phyloP scores from a whole-genome alignment of 1,140 invertebrate species.

The Megathymus violae region DNA sequence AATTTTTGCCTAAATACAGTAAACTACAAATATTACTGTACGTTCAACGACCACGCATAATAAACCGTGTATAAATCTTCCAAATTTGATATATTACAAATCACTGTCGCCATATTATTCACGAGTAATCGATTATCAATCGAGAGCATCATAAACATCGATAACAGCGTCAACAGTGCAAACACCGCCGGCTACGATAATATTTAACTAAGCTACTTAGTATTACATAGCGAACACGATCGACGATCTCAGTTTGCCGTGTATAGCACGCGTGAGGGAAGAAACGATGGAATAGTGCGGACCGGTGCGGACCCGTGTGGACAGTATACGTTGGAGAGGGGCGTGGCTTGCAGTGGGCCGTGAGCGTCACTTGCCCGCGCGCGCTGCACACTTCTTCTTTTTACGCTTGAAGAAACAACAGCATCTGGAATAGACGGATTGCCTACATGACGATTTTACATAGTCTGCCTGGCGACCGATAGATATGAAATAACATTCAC shows the following conservation, averaged over 20 bases:
- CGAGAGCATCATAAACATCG: background rate
- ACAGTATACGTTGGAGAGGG: background rate
- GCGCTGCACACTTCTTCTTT: constrained; percentile 95
- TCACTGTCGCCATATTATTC: background rate
- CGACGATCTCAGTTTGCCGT: constrained; percentile 7
- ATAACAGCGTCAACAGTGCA: background rate
- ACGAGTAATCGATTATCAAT: background rate
- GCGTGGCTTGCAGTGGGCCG: constrained; percentile 49
- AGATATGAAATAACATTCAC: too few relatives aligned
- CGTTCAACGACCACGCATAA: too few relatives aligned
- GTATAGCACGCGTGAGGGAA: constrained; percentile 15
- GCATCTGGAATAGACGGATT: constrained; percentile 90
- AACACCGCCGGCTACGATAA: too few relatives aligned
- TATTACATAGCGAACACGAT: background rate
- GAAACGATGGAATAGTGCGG: constrained; percentile 26
- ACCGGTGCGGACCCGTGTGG: constrained; percentile 25
- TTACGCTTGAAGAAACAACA: constrained; percentile 98
- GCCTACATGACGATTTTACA: constrained; percentile 80
- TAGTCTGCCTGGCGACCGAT: constrained; percentile 57
- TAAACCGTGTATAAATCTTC: background rate
- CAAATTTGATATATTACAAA: background rate
- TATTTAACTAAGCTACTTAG: too few relatives aligned
- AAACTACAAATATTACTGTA: too few relatives aligned
- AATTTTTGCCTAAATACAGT: too few relatives aligned
- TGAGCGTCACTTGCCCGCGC: constrained; percentile 89